Conservation (phyloP, 2,888 invertebrate genomes). For the Kuschelorhynchus macadamiae region DNA sequence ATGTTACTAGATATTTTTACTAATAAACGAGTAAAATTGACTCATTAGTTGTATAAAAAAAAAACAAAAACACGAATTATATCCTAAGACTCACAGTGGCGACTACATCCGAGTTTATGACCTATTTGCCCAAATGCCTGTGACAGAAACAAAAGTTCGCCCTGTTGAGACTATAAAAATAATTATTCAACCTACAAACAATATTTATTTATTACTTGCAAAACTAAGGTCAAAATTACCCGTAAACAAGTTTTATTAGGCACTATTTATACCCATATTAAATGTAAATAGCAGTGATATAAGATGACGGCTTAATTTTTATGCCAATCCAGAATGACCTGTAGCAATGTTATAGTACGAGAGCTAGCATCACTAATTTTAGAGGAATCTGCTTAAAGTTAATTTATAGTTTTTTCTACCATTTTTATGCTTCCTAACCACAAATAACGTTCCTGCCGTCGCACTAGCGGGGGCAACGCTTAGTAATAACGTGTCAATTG, state of each 20-base stretch:
- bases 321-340: slow-evolving; percentile 18
- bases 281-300: slow-evolving; percentile 25
- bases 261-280: slow-evolving; percentile 49
- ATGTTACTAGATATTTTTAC: slow-evolving; percentile 25
- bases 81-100: not conserved
- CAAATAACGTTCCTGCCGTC: too few relatives aligned
- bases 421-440: too few relatives aligned
- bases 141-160: too few relatives aligned
- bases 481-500: too few relatives aligned
- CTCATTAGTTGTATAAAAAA: slow-evolving; percentile 12
- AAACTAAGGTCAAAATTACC: slow-evolving; percentile 37
- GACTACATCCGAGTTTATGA: too few relatives aligned
- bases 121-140: too few relatives aligned
- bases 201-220: not conserved
- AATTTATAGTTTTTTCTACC: too few relatives aligned
- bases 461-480: too few relatives aligned
- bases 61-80: not conserved
- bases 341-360: slow-evolving; percentile 27
- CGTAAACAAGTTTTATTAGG: slow-evolving; percentile 45
- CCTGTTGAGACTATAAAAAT: not conserved
- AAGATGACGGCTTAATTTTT: slow-evolving; percentile 16
- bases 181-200: slow-evolving; percentile 1
- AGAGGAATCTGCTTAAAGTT: too few relatives aligned
- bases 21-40: slow-evolving; percentile 36
- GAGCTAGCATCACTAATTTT: too few relatives aligned